Evolutionary conservation across 2,888 invertebrate genomes (phyloP).

Genomic region (Lasioglossum morio): DNA sequence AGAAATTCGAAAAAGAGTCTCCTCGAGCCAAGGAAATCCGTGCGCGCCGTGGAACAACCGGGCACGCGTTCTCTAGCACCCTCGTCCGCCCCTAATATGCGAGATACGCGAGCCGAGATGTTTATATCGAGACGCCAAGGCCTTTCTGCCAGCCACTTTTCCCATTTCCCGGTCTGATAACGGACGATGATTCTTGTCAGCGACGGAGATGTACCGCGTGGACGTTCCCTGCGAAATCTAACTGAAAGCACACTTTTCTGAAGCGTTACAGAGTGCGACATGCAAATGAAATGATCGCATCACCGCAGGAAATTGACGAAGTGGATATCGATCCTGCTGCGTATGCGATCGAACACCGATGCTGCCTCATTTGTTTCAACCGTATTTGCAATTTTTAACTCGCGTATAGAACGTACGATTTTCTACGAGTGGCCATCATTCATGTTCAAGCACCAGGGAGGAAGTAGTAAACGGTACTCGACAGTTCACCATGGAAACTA

Average conservation of each 20-base stretch:
- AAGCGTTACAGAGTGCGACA: background rate
- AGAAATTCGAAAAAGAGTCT: conserved; percentile 37
- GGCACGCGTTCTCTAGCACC: conserved; percentile 15
- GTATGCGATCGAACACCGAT: background rate
- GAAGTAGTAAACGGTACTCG: background rate
- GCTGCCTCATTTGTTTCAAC: background rate
- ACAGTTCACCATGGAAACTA: background rate
- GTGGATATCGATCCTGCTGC: background rate
- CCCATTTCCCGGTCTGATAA: conserved; percentile 27
- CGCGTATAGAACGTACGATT: background rate
- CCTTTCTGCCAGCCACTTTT: conserved; percentile 12
- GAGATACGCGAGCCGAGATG: conserved; percentile 33
- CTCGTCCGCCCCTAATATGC: background rate
- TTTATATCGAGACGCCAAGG: conserved; percentile 46
- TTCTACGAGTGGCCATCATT: conserved; percentile 1
- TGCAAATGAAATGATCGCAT: background rate
- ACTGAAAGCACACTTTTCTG: background rate
- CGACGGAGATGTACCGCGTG: background rate
- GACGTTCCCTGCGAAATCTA: background rate
- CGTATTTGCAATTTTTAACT: background rate
- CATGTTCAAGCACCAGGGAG: background rate
- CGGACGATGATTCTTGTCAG: background rate
- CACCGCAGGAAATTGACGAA: background rate
- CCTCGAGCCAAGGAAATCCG: conserved; percentile 1
- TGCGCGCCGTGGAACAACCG: background rate